Base-by-base conservation (phyloP, 1,140 invertebrate genomes). In the Ceratoteleas bidentatus region DNA sequence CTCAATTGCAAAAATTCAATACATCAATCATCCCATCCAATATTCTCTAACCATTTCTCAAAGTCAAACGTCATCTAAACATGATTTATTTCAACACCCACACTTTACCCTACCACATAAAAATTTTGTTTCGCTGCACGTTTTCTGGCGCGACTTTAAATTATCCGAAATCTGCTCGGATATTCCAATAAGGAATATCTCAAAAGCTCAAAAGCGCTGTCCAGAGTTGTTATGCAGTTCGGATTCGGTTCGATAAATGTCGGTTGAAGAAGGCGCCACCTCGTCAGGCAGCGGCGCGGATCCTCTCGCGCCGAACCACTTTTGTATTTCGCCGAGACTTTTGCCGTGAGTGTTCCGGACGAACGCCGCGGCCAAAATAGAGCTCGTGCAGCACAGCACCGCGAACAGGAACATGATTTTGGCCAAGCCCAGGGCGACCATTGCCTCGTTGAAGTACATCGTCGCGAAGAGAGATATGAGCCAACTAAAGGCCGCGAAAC, bases 351-450 rank as follows among this genome's bases (percentile, higher is more conserved):
- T 96, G 85, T 96, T 95, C 0, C 94, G 94, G 0, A 96, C 93
- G 57, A 94, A 90, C 45, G 94, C 87, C 36, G 93, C 87, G 0
- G 93, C 91, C 81, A 96, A 95, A 14, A 95, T 70, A n/a, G 94
- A 92, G 2, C 94, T 92, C 0, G 94, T 3, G n/a, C 93, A 92
- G 24, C 94, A 94, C 69, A 96, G 93, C n/a, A 90, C 93, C 0
- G 95, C 92, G 86, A 97, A 97, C 73, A 96, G 91, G 93, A 94
- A 96, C 89, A 96, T 95, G 3, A 93, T 94, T 9, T 93, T 94
- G 14, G 95, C 93, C 10, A 93, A 92, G 7, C 92, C 92, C 9
- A 95, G 87, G 2, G 85, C 72, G 0, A 88, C 38, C 13, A 92
- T 84, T 40, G 95, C 62, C 0, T 90, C 68, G 5, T 88, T 85